phyloP scores from a whole-genome alignment of 2,888 invertebrate species.

The Orthonychiurus folsomi region DNA sequence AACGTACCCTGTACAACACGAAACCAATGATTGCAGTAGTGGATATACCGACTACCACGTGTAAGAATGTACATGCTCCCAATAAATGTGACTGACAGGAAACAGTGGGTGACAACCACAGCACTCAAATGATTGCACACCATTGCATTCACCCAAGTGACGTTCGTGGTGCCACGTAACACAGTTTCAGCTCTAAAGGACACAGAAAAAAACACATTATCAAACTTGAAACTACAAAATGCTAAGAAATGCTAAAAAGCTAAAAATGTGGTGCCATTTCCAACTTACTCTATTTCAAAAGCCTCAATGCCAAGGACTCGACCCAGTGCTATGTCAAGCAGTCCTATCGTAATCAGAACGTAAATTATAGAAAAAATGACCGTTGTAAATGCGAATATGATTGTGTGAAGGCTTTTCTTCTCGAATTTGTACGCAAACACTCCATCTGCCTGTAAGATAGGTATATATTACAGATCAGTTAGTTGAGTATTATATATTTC shows the following conservation, averaged over 20 bases:
- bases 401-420: neutral
- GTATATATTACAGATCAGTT: neutral
- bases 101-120: constrained; percentile 8
- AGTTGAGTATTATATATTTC: neutral
- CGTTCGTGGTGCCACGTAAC: too few species aligned
- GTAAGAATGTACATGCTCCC: constrained; percentile 11
- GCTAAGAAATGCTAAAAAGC: too few species aligned
- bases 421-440: constrained; percentile 1
- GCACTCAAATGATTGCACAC: constrained; percentile 9
- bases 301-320: too few species aligned
- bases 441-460: constrained; percentile 7
- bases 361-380: neutral
- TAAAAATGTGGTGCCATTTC: too few species aligned
- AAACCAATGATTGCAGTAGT: constrained; percentile 24
- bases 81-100: constrained; percentile 9
- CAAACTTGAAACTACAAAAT: too few species aligned
- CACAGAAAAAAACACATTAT: too few species aligned
- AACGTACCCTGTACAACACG: constrained; percentile 20
- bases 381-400: neutral
- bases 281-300: too few species aligned
- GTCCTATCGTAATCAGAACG: neutral
- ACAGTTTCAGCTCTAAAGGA: too few species aligned
- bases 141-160: constrained; percentile 17
- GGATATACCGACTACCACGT: constrained; percentile 11
- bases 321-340: too few species aligned